Conservation (phyloP, 2,797 vertebrate species). For the Apodemus agrarius region DNA sequence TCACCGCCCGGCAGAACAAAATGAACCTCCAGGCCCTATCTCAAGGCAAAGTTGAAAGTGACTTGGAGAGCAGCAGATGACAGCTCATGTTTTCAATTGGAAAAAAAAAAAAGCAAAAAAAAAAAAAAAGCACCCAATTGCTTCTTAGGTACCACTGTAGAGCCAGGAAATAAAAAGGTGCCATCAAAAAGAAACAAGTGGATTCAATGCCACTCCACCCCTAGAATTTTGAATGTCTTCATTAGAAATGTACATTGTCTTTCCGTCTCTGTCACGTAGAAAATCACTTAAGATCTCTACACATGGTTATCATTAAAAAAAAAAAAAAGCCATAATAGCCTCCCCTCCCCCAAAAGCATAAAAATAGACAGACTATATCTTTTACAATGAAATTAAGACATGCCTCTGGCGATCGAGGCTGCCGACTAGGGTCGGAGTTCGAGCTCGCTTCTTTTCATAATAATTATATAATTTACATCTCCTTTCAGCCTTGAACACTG, state of each 20-base stretch:
- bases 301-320: neutral
- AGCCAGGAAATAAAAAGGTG: constrained; percentile 42
- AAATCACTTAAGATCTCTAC: constrained; percentile 75
- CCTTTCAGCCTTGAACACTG: constrained; percentile 77
- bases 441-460: constrained; percentile 31
- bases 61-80: neutral
- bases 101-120: neutral
- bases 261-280: constrained; percentile 65
- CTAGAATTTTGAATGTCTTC: constrained; percentile 49
- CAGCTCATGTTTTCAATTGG: constrained; percentile 50
- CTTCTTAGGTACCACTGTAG: constrained; percentile 49
- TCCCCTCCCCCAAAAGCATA: constrained; percentile 40
- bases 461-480: constrained; percentile 60
- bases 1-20: neutral
- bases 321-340: constrained; percentile 55
- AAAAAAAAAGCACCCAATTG: constrained; percentile 6
- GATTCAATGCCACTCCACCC: neutral
- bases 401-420: constrained; percentile 1
- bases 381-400: constrained; percentile 39
- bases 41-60: neutral
- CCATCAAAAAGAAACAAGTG: neutral
- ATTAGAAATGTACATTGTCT: constrained; percentile 50
- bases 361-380: constrained; percentile 74
- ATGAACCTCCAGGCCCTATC: neutral
- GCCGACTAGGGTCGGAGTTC: neutral